Evolutionary conservation across 92 coral and sea anemone genomes (phyloP), one percentile per base, ranked within the genome.

Genomic region (Phenganax marumi): DNA sequence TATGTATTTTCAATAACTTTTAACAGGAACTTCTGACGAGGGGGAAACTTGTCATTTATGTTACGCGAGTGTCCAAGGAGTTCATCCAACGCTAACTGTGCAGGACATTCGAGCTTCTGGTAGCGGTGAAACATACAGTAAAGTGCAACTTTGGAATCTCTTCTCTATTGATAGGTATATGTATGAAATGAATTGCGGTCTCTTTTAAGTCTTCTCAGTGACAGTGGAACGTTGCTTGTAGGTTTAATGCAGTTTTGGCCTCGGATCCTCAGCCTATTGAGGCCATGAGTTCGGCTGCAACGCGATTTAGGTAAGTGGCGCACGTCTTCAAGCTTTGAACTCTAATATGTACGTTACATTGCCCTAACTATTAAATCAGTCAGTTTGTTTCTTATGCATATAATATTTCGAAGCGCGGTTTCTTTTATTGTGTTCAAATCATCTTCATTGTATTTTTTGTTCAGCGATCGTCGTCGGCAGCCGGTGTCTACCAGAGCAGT

Each of bases 221-320:
- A 1, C 43, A 18, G 26, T 3, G 13, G 12, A 62, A 73, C 16
- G 6, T 73, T 81, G n/a, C 2, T 22, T 58, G 61, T 73, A 95
- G 98, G 76, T 89, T 95, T 56, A 95, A 95, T 84, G 91, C 91
- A 73, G 93, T 97, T 64, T 91, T 95, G 57, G 97, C 90, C 50
- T 90, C 98, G 1, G 98, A 95, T 55, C 98, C 98, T 16, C 93
- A 93, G 13, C 98, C 97, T 9, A 83, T 94, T 39, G 98, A 95
- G 46, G 87, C 92, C 55, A 89, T 90, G 87, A 88, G 91, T 82
- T 93, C 90, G 26, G 91, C 97, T 64, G 97, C 97, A 57, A 95
- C 98, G 6, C 86, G 98, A 63, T 97, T 92, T 86, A 95, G 97
- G 98, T 92, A 24, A 64, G 85, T 26, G 43, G 43, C 10, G 43